phyloP scores from a whole-genome alignment of 2,888 invertebrate genomes.

The Erebia aethiops region DNA sequence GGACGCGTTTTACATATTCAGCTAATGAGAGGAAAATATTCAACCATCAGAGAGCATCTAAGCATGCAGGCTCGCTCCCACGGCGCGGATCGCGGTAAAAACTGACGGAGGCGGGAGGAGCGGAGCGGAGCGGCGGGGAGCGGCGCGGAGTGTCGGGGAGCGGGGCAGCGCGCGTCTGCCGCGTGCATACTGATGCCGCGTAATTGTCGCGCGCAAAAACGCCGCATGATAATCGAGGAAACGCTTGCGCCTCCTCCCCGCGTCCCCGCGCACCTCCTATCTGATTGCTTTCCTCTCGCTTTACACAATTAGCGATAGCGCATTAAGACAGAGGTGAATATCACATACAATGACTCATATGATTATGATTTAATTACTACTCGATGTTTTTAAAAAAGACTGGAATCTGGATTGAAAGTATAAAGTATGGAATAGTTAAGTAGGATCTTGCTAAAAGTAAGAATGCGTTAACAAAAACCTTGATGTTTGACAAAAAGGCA shows the following conservation, averaged over 20 bases:
- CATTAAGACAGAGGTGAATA: slow-evolving; percentile 1
- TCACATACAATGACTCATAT: not conserved
- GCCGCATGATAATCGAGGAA: slow-evolving; percentile 74
- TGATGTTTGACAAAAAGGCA: too few relatives aligned
- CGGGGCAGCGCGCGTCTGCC: slow-evolving; percentile 52
- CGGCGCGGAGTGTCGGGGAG: slow-evolving; percentile 39
- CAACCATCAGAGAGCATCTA: slow-evolving; percentile 44
- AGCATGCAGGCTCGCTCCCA: slow-evolving; percentile 55
- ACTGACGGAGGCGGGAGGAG: slow-evolving; percentile 45
- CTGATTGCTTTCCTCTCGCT: slow-evolving; percentile 37
- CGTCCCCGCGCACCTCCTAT: slow-evolving; percentile 44
- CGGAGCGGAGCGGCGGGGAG: slow-evolving; percentile 43
- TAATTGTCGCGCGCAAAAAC: slow-evolving; percentile 74
- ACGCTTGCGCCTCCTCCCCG: slow-evolving; percentile 49
- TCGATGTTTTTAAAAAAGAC: too few relatives aligned
- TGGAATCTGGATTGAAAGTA: too few relatives aligned
- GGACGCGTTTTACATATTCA: slow-evolving; percentile 37
- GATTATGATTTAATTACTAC: too few relatives aligned
- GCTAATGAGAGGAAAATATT: slow-evolving; percentile 45
- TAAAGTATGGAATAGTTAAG: too few relatives aligned
- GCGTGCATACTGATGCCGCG: slow-evolving; percentile 74
- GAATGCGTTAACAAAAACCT: too few relatives aligned
- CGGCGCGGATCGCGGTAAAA: slow-evolving; percentile 51
- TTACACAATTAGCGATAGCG: slow-evolving; percentile 4
- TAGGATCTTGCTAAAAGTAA: too few relatives aligned